phyloP scores from a whole-genome alignment of 2,113 vertebrate genomes.

The Excalfactoria chinensis region DNA sequence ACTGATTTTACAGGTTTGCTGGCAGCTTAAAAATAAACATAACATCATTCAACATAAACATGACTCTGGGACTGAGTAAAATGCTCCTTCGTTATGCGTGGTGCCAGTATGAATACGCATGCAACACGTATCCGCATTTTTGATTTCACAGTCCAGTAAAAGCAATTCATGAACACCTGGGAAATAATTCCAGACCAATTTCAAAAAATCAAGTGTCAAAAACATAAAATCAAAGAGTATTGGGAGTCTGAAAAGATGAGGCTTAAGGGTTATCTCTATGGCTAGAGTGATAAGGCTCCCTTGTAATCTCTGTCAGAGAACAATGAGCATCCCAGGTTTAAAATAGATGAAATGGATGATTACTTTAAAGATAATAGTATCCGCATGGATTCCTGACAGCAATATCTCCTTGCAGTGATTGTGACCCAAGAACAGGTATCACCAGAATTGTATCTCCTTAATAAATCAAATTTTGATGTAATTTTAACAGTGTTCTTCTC shows the following conservation, averaged over 20 bases:
- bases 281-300: background rate
- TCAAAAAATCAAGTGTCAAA: background rate
- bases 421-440: background rate
- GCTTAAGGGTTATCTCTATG: background rate
- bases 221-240: background rate
- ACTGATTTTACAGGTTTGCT: background rate
- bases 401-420: background rate
- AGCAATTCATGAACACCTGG: background rate
- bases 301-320: background rate
- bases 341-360: background rate
- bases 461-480: background rate
- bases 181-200: background rate
- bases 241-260: background rate
- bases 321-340: background rate
- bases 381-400: background rate
- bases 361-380: background rate
- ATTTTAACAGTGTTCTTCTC: background rate
- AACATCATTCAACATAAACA: background rate
- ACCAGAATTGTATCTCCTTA: background rate
- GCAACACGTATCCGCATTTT: background rate
- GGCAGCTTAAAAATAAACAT: background rate
- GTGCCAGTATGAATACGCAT: background rate
- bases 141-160: background rate
- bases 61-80: background rate
- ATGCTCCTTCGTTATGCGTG: background rate